Conservation (phyloP, 2,113 vertebrate genomes). For the Chloropsis cyanopogon region DNA sequence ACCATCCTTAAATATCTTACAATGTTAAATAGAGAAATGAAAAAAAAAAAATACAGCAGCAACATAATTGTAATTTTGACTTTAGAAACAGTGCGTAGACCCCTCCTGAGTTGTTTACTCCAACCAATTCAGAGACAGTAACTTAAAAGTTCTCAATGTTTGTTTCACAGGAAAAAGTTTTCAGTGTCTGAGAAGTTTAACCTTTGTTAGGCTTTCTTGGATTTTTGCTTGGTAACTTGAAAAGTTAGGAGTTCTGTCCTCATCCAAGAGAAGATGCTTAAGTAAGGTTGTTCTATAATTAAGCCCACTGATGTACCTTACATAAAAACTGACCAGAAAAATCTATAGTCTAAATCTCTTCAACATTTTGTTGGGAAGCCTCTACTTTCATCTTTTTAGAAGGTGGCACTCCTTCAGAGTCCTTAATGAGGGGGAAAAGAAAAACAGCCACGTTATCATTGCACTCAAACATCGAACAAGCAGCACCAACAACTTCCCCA, state of each 20-base stretch:
- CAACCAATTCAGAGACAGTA: constrained; percentile 77
- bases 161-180: constrained; percentile 79
- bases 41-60: constrained; percentile 87
- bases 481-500: not conserved
- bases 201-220: constrained; percentile 74
- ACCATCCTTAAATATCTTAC: constrained; percentile 83
- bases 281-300: constrained; percentile 70
- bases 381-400: constrained; percentile 95
- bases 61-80: constrained; percentile 88
- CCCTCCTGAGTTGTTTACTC: constrained; percentile 86
- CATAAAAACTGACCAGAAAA: constrained; percentile 64
- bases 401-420: constrained; percentile 88
- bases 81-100: constrained; percentile 91
- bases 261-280: constrained; percentile 70
- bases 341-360: constrained; percentile 85
- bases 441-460: constrained; percentile 35
- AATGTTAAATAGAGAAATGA: constrained; percentile 79
- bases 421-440: constrained; percentile 70
- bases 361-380: constrained; percentile 85
- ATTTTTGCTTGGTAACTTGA: constrained; percentile 79
- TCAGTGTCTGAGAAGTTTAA: constrained; percentile 75
- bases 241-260: constrained; percentile 75
- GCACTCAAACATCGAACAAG: not conserved
- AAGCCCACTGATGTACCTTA: constrained; percentile 76
- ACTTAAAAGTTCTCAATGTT: constrained; percentile 70